Evolutionary conservation across 2,888 invertebrate species (phyloP).

Genomic region (Meteorus cinctellus): DNA sequence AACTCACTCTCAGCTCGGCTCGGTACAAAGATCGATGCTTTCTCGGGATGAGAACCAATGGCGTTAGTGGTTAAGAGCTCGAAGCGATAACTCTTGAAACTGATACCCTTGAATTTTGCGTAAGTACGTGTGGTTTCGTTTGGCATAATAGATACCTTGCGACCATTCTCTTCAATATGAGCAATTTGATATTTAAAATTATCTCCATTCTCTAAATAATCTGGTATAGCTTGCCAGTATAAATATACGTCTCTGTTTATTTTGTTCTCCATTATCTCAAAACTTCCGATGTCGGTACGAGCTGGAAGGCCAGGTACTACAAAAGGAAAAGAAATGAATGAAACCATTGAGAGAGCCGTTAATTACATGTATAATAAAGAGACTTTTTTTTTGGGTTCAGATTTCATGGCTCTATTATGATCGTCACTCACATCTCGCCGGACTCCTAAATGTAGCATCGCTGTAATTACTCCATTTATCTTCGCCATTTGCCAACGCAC

Average conservation of each 20-base stretch:
- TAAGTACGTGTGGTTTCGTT: constrained; percentile 78
- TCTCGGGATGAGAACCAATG: constrained; percentile 77
- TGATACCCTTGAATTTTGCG: constrained; percentile 77
- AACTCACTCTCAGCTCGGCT: constrained; percentile 75
- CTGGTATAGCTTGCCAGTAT: constrained; percentile 86
- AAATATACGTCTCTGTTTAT: constrained; percentile 79
- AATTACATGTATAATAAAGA: neutral
- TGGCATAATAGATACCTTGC: constrained; percentile 72
- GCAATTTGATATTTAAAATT: constrained; percentile 83
- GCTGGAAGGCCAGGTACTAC: constrained; percentile 81
- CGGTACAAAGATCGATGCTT: constrained; percentile 79
- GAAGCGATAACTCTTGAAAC: constrained; percentile 74
- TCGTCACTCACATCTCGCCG: constrained; percentile 62
- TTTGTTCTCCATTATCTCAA: constrained; percentile 76
- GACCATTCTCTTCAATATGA: constrained; percentile 71
- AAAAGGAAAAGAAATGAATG: constrained; percentile 36
- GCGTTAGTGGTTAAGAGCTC: constrained; percentile 79
- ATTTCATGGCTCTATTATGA: neutral
- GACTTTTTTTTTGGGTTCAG: neutral
- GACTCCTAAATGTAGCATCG: constrained; percentile 78
- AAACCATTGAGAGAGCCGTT: neutral
- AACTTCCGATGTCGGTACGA: constrained; percentile 82
- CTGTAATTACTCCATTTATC: constrained; percentile 83
- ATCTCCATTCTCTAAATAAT: constrained; percentile 82
- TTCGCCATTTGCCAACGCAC: constrained; percentile 75